Evolutionary conservation across 2,797 vertebrate genomes (phyloP), one percentile per base, ranked within the genome.

Genomic region (Microctenopoma stevenorrisi): DNA sequence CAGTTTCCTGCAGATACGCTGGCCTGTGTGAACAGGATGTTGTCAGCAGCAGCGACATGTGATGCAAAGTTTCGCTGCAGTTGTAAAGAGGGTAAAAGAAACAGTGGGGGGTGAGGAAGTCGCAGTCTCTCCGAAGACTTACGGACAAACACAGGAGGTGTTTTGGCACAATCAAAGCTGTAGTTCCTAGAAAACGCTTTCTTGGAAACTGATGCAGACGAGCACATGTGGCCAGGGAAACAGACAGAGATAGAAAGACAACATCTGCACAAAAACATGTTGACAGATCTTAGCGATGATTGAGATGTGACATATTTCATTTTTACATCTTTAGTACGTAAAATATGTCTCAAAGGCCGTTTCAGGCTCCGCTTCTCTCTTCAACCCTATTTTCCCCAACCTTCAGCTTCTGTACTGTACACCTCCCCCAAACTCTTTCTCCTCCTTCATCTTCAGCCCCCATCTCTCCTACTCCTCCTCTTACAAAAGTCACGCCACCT

Each of bases 1-100:
- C 40, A 51, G 75, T 54, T 88, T 90, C 87, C 88, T 83, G 76
- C 60, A 76, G 73, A 83, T 74, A 77, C 43, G 68, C 52, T 42
- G 62, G 59, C 68, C 22, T 7, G 22, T 57, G 30, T 64, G 72
- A n/a, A 68, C 82, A 81, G 79, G 86, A 90, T 81, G 83, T 74
- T 64, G 63, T 74, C 26, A 42, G 30, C 57, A 50, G 53, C 43
- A 38, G 14, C 0, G 11, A 13, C 56, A 68, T 72, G 33, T 49
- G 40, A 66, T 70, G 26, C 52, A 15, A 59, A 25, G 57, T 53
- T 66, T 62, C 43, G 48, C 28, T 56, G 3, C 58, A 64, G 40
- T 64, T 53, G 37, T 70, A 37, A 74, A 64, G 62, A 38, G 56
- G 25, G 9, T 5, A 16, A 4, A 72, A 64, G 22, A 57, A 65